These are phyloP conservation scores for Anhinga anhinga DNA, from an alignment of 2,113 vertebrate species.

Conservation along the genomic window DNA sequence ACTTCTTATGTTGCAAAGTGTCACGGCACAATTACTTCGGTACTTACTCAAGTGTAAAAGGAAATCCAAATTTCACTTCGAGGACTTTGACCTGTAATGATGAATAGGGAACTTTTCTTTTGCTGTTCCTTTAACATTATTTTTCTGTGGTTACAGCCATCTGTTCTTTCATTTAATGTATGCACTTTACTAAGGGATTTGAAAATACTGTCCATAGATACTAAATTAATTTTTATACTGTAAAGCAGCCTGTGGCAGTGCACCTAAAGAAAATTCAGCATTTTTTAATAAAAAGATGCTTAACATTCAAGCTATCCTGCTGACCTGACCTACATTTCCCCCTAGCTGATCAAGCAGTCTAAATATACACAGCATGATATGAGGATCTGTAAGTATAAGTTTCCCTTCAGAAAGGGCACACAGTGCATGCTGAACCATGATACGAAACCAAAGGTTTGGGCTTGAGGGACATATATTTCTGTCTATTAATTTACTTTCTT, in stretches of 20 bases:
- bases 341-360: conserved; percentile 51
- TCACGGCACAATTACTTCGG: not conserved
- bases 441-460: not conserved
- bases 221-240: conserved; percentile 41
- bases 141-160: not conserved
- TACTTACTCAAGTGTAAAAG: not conserved
- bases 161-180: conserved; percentile 44
- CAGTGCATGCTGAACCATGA: not conserved
- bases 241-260: conserved; percentile 44
- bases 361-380: conserved; percentile 50
- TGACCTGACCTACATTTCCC: conserved; percentile 55
- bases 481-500: not conserved
- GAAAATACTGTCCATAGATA: conserved; percentile 31
- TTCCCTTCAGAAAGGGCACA: conserved; percentile 41
- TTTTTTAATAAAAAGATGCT: conserved; percentile 65
- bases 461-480: not conserved
- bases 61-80: not conserved
- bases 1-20: not conserved
- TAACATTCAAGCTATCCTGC: conserved; percentile 56
- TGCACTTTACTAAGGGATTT: conserved; percentile 29
- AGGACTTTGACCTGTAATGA: not conserved
- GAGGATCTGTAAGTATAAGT: conserved; percentile 38
- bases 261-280: conserved; percentile 52
- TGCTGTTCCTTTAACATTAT: not conserved
- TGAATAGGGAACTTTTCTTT: not conserved